Evolutionary conservation across 2,888 invertebrate genomes (phyloP), one percentile per base, ranked within the genome.

Genomic region (Eristalinus sepulchralis): DNA sequence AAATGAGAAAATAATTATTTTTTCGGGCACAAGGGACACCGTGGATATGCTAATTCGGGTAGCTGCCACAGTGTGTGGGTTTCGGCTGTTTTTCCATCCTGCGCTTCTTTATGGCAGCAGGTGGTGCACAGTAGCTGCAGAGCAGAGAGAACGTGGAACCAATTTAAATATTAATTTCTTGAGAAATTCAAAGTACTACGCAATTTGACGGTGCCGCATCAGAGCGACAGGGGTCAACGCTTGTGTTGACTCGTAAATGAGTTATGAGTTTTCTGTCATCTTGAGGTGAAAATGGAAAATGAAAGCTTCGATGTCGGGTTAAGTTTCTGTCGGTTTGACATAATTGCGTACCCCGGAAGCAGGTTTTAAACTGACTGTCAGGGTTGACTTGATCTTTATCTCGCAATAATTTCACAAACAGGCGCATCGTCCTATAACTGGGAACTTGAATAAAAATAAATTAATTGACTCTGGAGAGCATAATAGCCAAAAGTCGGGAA

Each of bases 101-200:
- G 47, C 0, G 47, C 17, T 17, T 47, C 39, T 2, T 1, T 13
- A 13, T 39, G 34, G 31, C 10, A 63, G 77, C 77, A 70, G 70
- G 68, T 77, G 77, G 27, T 27, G 24, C n/a, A 2, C 39, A 20
- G 64, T 53, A 31, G 33, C 24, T n/a, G 20, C 53, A 27, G 62
- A 34, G 62, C 31, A 39, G n/a, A 76, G 47, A n/a, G 27, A 64
- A 73, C 55, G 36, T 55, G 36, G 6, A 36, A 31, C 6, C 39
- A 59, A 75, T 75, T 75, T 66, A 1, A 60, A 59, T 20, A 24
- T 27, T 36, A 3, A 47, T 36, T 57, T 57, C 36, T 36, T 13
- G n/a, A 53, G 17, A 17, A 47, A 47, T 6, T 47, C n/a, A 5
- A 47, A 47, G 47, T 1, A 6, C 4, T n/a, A 47, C 17, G 47